phyloP scores from a whole-genome alignment of 2,113 vertebrate species.

The Axis porcinus region DNA sequence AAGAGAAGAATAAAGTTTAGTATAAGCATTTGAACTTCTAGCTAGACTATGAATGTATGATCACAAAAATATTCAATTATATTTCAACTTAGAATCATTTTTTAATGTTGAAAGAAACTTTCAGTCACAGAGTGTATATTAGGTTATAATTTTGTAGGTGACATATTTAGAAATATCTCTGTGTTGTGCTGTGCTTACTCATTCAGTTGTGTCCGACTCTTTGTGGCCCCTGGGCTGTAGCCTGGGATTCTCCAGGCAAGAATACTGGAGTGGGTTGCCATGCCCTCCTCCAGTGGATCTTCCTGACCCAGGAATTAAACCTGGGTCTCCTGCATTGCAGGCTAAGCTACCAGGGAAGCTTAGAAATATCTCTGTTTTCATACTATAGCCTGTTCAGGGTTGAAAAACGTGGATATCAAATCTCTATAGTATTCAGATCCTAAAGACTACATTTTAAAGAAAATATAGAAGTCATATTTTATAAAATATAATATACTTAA shows the following conservation, averaged over 20 bases:
- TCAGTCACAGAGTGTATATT: not conserved
- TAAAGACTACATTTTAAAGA: not conserved
- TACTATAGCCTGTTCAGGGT: not conserved
- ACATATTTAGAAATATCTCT: not conserved
- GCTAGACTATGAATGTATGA: not conserved
- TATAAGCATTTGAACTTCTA: not conserved
- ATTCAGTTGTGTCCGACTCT: not conserved
- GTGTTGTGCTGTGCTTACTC: not conserved
- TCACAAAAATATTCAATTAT: not conserved
- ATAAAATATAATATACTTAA: not conserved
- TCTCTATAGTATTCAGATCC: not conserved
- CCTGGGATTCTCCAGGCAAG: not conserved
- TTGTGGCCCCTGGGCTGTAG: not conserved
- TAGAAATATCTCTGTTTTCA: not conserved
- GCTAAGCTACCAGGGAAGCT: not conserved
- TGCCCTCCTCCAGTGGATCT: rapidly evolving
- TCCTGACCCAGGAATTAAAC: not conserved
- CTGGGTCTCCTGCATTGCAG: rapidly evolving
- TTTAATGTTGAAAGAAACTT: not conserved
- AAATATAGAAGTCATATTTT: not conserved
- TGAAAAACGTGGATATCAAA: not conserved
- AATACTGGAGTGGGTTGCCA: not conserved
- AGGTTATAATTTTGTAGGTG: not conserved
- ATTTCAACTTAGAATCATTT: not conserved
- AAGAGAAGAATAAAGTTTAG: not conserved